phyloP scores from a whole-genome alignment of 37 sponge, comb jelly and placozoan genomes.

The Beroe forskalii region DNA sequence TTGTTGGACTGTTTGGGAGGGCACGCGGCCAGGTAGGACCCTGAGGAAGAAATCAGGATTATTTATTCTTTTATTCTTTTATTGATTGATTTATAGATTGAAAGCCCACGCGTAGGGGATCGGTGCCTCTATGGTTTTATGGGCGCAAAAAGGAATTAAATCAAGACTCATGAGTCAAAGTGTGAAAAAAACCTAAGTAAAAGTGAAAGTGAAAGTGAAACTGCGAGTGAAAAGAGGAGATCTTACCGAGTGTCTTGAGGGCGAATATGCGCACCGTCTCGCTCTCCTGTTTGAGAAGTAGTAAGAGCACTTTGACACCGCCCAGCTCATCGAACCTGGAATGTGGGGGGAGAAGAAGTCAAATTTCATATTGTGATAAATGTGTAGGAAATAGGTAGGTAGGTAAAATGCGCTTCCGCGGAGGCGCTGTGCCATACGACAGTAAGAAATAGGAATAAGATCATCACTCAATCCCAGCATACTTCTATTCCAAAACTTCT shows the following conservation, averaged over 20 bases:
- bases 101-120: too few relatives aligned
- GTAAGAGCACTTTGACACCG: constrained; percentile 22
- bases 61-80: too few relatives aligned
- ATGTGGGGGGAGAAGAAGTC: constrained; percentile 66
- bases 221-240: too few relatives aligned
- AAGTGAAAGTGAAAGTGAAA: too few relatives aligned
- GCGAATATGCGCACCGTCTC: constrained; percentile 10
- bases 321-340: constrained; percentile 22
- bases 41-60: neutral
- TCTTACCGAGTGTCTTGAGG: constrained; percentile 20
- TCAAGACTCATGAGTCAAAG: neutral
- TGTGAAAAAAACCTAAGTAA: too few relatives aligned
- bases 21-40: constrained; percentile 19
- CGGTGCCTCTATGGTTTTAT: too few relatives aligned
- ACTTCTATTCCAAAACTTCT: too few relatives aligned
- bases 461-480: too few relatives aligned
- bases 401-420: too few relatives aligned
- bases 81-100: too few relatives aligned
- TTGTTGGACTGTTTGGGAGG: neutral
- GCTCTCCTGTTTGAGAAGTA: constrained; percentile 12
- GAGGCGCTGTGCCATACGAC: too few relatives aligned
- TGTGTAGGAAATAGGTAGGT: neutral
- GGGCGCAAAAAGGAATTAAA: neutral
- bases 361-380: neutral
- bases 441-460: too few relatives aligned